Percentiles rank a stretch among this genome's conserved stretches.
Evolutionary conservation across 2,888 invertebrate species (phyloP).

Genomic region (Spilosoma lubricipeda): DNA sequence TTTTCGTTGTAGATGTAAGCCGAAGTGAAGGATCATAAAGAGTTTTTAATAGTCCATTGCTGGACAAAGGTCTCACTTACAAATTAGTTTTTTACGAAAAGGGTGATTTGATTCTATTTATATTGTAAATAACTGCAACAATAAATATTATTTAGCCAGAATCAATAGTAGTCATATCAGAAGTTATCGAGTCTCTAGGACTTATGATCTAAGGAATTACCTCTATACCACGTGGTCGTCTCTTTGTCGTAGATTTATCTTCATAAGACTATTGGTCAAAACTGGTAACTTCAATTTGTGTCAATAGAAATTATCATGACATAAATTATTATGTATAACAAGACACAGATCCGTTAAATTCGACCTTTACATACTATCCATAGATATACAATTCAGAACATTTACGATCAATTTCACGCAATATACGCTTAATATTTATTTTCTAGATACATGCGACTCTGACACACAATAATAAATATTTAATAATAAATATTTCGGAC

Average conservation of each 20-base stretch:
- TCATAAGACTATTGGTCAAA: slow-evolving; percentile 2
- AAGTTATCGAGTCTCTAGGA: neutral
- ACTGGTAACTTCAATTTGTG: slow-evolving; percentile 16
- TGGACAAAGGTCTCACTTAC: no score
- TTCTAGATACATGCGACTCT: slow-evolving; percentile 34
- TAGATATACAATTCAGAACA: slow-evolving; percentile 31
- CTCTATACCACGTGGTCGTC: neutral
- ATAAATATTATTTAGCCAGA: neutral
- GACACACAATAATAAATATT: no score
- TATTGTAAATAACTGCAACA: neutral
- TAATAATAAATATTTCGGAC: no score
- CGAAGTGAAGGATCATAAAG: neutral
- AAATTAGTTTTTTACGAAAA: no score
- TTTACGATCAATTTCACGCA: slow-evolving; percentile 37
- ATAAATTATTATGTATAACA: slow-evolving; percentile 20
- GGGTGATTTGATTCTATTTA: neutral
- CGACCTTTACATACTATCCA: slow-evolving; percentile 40
- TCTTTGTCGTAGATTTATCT: neutral
- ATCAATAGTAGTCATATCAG: neutral
- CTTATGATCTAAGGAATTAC: neutral
- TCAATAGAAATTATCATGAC: slow-evolving; percentile 26
- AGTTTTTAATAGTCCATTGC: no score
- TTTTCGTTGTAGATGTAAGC: neutral
- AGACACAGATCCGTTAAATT: slow-evolving; percentile 31
- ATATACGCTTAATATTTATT: slow-evolving; percentile 20